Evolutionary conservation across 2,113 vertebrate species (phyloP).

Genomic region (Vanacampus margaritifer): DNA sequence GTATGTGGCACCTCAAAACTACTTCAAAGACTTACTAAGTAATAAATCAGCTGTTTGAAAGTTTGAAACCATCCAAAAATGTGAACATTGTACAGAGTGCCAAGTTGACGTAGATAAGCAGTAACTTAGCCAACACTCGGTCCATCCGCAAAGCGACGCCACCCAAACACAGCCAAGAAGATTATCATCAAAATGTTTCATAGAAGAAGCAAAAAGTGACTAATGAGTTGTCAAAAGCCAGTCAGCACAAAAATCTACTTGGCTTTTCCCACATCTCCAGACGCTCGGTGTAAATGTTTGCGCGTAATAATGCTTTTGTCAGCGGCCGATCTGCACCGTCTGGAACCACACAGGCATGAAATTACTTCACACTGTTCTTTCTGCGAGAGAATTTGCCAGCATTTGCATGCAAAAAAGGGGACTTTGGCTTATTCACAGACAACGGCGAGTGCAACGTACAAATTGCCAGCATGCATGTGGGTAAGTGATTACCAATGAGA

Average conservation of each 20-base stretch:
- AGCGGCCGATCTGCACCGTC: slow-evolving; percentile 1
- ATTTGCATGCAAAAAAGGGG: neutral
- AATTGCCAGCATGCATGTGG: neutral
- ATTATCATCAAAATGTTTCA: neutral
- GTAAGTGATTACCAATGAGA: neutral
- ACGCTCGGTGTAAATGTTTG: slow-evolving; percentile 5
- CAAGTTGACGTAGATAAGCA: neutral
- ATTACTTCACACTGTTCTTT: slow-evolving; percentile 4
- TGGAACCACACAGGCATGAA: slow-evolving; percentile 4
- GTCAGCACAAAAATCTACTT: neutral
- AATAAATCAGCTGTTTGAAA: too few relatives aligned
- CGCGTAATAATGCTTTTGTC: neutral
- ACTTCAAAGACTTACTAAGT: too few relatives aligned
- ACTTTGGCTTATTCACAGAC: neutral
- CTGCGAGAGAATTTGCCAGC: neutral
- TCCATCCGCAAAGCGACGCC: neutral
- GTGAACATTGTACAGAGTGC: neutral
- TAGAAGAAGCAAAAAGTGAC: neutral
- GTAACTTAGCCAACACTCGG: neutral
- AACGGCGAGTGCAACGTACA: neutral
- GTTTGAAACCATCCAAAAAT: too few relatives aligned
- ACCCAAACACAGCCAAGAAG: neutral
- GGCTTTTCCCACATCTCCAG: neutral
- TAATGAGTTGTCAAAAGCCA: slow-evolving; percentile 20
- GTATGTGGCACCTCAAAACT: too few relatives aligned